These are phyloP conservation scores for Coenonympha arcania DNA, from an alignment of 2,888 invertebrate genomes.

Conservation along the genomic window DNA sequence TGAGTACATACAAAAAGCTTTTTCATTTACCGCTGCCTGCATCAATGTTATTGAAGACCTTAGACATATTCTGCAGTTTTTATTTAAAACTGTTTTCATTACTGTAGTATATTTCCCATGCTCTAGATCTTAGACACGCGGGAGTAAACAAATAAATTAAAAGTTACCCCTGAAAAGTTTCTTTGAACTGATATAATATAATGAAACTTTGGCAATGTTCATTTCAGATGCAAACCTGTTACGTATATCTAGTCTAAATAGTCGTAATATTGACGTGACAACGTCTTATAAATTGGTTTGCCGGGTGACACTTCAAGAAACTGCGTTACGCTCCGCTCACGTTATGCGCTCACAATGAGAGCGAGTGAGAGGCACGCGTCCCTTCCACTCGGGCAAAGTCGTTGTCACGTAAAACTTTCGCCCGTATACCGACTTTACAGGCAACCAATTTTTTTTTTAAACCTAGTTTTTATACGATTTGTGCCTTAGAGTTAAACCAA, in stretches of 20 bases:
- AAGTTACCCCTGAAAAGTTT: not conserved
- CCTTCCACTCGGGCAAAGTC: too few relatives aligned
- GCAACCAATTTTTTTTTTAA: too few relatives aligned
- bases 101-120: not conserved
- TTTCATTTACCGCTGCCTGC: not conserved
- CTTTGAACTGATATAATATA: constrained; percentile 7
- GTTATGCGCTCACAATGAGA: too few relatives aligned
- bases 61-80: not conserved
- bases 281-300: too few relatives aligned
- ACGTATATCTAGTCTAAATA: not conserved
- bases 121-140: constrained; percentile 4
- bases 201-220: constrained; percentile 9
- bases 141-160: constrained; percentile 11
- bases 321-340: too few relatives aligned
- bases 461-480: too few relatives aligned
- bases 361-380: too few relatives aligned
- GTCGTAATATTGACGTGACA: not conserved
- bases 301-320: too few relatives aligned
- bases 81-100: not conserved
- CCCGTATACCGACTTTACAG: too few relatives aligned
- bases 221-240: not conserved
- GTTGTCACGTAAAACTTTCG: too few relatives aligned
- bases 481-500: too few relatives aligned
- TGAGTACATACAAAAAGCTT: too few relatives aligned
- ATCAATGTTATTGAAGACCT: not conserved